A percentile compares a stretch with the other conserved stretches of the same genome.
Evolutionary conservation across 1,140 invertebrate genomes (phyloP).

Genomic region (Apis cerana): DNA sequence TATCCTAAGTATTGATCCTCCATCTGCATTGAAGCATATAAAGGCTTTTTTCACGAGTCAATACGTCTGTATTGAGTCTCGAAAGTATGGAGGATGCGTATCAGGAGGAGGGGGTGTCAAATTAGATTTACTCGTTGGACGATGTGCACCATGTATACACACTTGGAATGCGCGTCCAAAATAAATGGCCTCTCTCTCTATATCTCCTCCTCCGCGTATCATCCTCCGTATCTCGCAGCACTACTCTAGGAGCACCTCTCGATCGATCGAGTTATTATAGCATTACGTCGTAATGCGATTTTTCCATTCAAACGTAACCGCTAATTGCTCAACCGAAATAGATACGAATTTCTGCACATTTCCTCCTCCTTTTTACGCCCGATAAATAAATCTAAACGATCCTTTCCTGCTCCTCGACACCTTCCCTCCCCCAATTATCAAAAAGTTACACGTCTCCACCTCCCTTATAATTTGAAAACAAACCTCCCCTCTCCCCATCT

Average conservation of each 20-base stretch:
- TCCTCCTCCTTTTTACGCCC: too few relatives aligned
- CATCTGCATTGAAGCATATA: constrained; percentile 1
- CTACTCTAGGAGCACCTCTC: background rate
- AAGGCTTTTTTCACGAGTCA: constrained; percentile 44
- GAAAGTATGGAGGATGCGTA: constrained; percentile 57
- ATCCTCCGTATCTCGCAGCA: background rate
- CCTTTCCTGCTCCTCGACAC: too few relatives aligned
- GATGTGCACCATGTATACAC: constrained; percentile 16
- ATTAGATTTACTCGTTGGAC: constrained; percentile 66
- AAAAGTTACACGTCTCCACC: too few relatives aligned
- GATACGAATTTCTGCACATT: background rate
- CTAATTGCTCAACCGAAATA: background rate
- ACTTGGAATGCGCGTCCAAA: constrained; percentile 35
- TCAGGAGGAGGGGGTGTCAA: constrained; percentile 53
- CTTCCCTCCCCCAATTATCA: too few relatives aligned
- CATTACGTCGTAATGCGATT: constrained; percentile 16
- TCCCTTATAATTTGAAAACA: too few relatives aligned
- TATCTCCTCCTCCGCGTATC: background rate
- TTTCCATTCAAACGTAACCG: background rate
- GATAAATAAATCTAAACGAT: too few relatives aligned
- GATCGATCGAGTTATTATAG: constrained; percentile 35
- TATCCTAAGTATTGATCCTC: constrained; percentile 38
- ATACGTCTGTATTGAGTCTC: constrained; percentile 61
- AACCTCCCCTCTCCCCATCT: too few relatives aligned
- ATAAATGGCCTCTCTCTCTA: constrained; percentile 24